Conservation (phyloP, 2,797 vertebrate genomes). For the Gymnoscopelus microlampas region DNA sequence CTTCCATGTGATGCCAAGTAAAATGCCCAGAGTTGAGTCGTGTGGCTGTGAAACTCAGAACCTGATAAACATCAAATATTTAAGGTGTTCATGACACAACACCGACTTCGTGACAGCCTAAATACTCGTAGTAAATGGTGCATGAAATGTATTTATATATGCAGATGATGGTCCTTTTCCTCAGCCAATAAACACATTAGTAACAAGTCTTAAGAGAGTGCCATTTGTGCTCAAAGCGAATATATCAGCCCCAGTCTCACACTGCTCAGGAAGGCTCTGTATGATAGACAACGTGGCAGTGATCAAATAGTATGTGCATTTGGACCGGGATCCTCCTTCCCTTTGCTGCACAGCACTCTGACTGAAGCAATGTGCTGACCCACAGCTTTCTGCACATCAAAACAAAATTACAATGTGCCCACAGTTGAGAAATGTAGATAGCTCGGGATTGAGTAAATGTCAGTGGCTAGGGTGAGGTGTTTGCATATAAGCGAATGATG, state of each 20-base stretch:
- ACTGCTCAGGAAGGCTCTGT: slow-evolving; percentile 66
- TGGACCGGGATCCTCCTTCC: slow-evolving; percentile 65
- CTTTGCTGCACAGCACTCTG: slow-evolving; percentile 54
- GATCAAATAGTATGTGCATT: slow-evolving; percentile 40
- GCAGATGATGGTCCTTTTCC: slow-evolving; percentile 62
- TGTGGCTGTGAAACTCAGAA: slow-evolving; percentile 48
- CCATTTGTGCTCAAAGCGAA: slow-evolving; percentile 70
- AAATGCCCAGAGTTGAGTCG: slow-evolving; percentile 37
- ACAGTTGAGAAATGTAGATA: slow-evolving; percentile 73
- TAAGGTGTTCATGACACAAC: slow-evolving; percentile 70
- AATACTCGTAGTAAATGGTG: slow-evolving; percentile 67
- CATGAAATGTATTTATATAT: slow-evolving; percentile 77
- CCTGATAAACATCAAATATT: slow-evolving; percentile 70
- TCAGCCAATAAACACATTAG: slow-evolving; percentile 73
- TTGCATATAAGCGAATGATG: slow-evolving; percentile 86
- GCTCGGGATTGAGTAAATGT: slow-evolving; percentile 81
- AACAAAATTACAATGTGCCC: slow-evolving; percentile 81
- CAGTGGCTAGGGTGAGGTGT: slow-evolving; percentile 77
- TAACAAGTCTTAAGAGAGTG: slow-evolving; percentile 53
- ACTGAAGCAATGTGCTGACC: slow-evolving; percentile 72
- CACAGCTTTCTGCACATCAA: slow-evolving; percentile 71
- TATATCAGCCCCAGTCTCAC: slow-evolving; percentile 61
- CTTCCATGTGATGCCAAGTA: slow-evolving; percentile 19
- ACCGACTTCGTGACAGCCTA: slow-evolving; percentile 66
- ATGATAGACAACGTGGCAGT: slow-evolving; percentile 76